Evolutionary conservation across 2,888 invertebrate species (phyloP).

Genomic region (Petrophora chlorosata): DNA sequence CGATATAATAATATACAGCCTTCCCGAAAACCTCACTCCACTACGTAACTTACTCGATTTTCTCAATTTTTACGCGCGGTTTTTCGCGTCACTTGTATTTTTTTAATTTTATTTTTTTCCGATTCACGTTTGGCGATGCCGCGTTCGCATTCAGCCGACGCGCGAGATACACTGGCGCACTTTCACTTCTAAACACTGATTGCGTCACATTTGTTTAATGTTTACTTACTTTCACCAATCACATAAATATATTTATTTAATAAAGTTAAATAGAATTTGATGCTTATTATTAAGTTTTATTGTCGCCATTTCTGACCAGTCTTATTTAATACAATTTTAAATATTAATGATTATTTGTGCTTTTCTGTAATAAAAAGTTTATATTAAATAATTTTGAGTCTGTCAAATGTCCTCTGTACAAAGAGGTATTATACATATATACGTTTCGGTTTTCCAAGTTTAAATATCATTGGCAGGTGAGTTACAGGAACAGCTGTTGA

Average conservation of each 20-base stretch:
- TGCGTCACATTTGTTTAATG: constrained; percentile 54
- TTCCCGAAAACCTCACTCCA: constrained; percentile 38
- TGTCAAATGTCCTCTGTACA: too few species aligned
- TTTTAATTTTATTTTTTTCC: constrained; percentile 34
- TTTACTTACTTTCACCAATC: constrained; percentile 33
- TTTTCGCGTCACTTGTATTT: constrained; percentile 7
- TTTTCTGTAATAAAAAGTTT: constrained; percentile 19
- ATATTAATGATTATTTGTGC: constrained; percentile 16
- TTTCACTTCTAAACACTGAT: constrained; percentile 59
- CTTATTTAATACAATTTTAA: constrained; percentile 28
- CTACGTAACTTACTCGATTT: constrained; percentile 28
- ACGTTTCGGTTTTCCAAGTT: background rate
- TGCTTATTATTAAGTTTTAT: constrained; percentile 42
- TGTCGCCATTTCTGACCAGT: constrained; percentile 48
- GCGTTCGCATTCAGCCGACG: constrained; percentile 49
- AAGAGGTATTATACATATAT: too few species aligned
- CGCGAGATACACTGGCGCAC: constrained; percentile 56
- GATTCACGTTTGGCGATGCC: constrained; percentile 15
- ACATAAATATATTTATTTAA: constrained; percentile 22
- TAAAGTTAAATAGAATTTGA: constrained; percentile 24
- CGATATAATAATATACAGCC: constrained; percentile 39
- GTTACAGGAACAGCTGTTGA: too few species aligned
- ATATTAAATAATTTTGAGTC: background rate
- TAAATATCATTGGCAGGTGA: too few species aligned
- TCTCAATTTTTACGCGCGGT: constrained; percentile 19